Base-by-base conservation (phyloP, 2,888 invertebrate genomes). In the Hoplodrina ambigua region DNA sequence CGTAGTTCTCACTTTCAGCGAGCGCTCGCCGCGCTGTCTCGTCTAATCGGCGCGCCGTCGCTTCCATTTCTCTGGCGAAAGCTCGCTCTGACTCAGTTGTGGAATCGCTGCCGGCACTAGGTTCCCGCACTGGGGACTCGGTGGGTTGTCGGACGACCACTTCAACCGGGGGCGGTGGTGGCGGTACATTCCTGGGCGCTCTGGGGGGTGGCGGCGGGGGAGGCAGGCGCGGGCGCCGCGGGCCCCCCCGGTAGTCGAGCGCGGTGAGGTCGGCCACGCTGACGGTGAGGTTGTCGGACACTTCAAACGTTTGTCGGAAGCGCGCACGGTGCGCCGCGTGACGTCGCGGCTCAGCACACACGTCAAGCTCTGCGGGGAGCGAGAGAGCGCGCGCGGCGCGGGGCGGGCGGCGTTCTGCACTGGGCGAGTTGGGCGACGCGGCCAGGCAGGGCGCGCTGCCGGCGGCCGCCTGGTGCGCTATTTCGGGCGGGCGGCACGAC, bases 331-430 rank as follows among this genome's bases (percentile, higher is more conserved):
- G 94, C 58, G 88, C 83, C 64, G 85, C 86, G 88, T 87, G 90
- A 30, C 91, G 91, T 59, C 89, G 90, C 77, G 92, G 92, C 82
- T 93, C 94, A 86, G 95, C 94, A 94, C 96, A 96, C 84, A 97
- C 96, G 94, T 97, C 97, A 77, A 97, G 95, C 88, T 97, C 97
- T 86, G 97, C 97, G 86, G 97, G 97, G 72, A 97, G 96, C 86
- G 96, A 86, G 91, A 96, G 86, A 11, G 94, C 93, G 90, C 95
- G 95, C 91, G 91, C 86, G 86, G 93, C 90, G 80, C 92, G 93
- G 81, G 92, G 88, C 84, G 91, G 91, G 72, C 92, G 93, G 72
- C 88, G 90, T 85, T 89, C 90, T 79, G 92, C 89, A 85, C 89
- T 89, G 87, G 93, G 92, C 73, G 90, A 88, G 30, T 88, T 88